phyloP scores from a whole-genome alignment of 1,140 invertebrate genomes.

The Babylonia areolata region DNA sequence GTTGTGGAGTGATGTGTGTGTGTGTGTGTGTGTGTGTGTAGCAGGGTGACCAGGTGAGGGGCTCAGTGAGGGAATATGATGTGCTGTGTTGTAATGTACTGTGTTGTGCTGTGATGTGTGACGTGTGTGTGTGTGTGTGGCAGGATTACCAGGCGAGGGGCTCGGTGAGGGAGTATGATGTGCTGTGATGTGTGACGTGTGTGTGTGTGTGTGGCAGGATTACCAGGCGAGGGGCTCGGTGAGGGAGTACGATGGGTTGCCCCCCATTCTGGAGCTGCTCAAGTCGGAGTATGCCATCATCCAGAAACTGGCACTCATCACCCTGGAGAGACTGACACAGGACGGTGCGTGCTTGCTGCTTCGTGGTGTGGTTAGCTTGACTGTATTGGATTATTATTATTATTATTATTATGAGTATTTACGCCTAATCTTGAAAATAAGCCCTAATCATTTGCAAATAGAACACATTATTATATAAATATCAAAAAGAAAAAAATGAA shows the following conservation, averaged over 20 bases:
- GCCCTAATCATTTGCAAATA: no score
- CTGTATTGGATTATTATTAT: no score
- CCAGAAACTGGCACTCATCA: slow-evolving; percentile 71
- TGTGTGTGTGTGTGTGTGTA: no score
- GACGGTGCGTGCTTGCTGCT: slow-evolving; percentile 65
- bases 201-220: slow-evolving; percentile 60
- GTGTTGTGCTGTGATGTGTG: no score
- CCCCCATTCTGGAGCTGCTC: slow-evolving; percentile 71
- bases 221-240: slow-evolving; percentile 71
- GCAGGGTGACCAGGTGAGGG: not conserved
- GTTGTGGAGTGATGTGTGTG: not conserved
- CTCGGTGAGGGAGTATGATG: not conserved
- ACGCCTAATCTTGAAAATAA: no score
- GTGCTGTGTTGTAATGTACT: slow-evolving; percentile 49
- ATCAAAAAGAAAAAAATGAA: no score
- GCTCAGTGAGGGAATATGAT: not conserved
- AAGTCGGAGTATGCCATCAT: slow-evolving; percentile 76
- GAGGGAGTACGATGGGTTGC: slow-evolving; percentile 70
- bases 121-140: no score
- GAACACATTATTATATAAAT: no score
- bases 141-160: not conserved
- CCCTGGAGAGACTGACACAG: slow-evolving; percentile 72
- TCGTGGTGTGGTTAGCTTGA: no score
- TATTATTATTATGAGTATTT: no score
- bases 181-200: no score